Evolutionary conservation across 2,797 vertebrate species (phyloP).

Genomic region (Periophthalmus magnuspinnatus): DNA sequence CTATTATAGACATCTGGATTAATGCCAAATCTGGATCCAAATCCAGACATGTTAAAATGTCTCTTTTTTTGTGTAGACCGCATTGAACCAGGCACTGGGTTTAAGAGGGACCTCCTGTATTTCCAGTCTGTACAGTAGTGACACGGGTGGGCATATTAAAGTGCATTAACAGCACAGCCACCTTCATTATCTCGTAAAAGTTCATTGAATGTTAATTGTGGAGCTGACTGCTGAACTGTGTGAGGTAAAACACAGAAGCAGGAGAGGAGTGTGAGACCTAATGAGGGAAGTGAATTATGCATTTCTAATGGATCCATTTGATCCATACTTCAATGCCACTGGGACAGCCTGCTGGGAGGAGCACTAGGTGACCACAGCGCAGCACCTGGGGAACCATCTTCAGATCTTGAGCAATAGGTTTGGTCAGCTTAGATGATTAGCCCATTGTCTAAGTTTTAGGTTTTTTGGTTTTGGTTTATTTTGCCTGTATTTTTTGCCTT

Average conservation of each 20-base stretch:
- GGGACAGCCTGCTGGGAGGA: too few relatives aligned
- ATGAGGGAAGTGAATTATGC: background rate
- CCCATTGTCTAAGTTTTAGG: background rate
- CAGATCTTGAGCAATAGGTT: background rate
- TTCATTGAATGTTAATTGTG: slow-evolving; percentile 61
- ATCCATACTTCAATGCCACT: too few relatives aligned
- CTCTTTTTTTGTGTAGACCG: slow-evolving; percentile 26
- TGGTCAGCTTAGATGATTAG: background rate
- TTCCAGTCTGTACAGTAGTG: slow-evolving; percentile 38
- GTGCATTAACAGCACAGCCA: slow-evolving; percentile 24
- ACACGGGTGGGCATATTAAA: slow-evolving; percentile 27
- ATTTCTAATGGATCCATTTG: too few relatives aligned
- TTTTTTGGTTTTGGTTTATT: background rate
- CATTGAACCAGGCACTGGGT: slow-evolving; percentile 23
- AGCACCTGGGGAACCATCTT: background rate
- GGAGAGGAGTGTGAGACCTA: background rate
- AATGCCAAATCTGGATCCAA: slow-evolving; percentile 58
- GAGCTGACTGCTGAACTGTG: slow-evolving; percentile 42
- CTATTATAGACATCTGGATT: slow-evolving; percentile 36
- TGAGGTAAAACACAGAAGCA: slow-evolving; percentile 23
- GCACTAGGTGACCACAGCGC: too few relatives aligned
- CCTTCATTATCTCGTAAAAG: slow-evolving; percentile 42
- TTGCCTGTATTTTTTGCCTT: background rate
- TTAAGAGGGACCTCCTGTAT: slow-evolving; percentile 53
- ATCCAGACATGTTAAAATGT: slow-evolving; percentile 64